Conservation (phyloP, 2,888 invertebrate genomes). For the Monopis laevigella region DNA sequence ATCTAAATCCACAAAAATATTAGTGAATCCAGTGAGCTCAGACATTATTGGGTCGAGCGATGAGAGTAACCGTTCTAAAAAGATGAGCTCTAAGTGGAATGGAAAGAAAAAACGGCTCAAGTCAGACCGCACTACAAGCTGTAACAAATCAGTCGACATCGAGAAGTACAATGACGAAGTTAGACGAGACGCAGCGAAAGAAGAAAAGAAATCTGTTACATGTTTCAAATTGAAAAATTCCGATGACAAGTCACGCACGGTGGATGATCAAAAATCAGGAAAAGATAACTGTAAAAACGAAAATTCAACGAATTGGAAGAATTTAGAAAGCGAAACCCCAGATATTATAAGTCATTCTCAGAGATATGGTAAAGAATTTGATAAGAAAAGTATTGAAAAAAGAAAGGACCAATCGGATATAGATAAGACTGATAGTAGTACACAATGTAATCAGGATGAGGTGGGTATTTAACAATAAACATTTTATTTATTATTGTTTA, state of each 20-base stretch:
- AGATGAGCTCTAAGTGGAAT: slow-evolving; percentile 46
- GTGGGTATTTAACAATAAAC: slow-evolving; percentile 30
- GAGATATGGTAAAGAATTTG: slow-evolving; percentile 29
- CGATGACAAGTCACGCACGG: slow-evolving; percentile 46
- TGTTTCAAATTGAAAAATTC: slow-evolving; percentile 61
- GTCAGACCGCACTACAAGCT: slow-evolving; percentile 29
- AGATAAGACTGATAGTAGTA: slow-evolving; percentile 45
- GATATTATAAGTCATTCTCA: slow-evolving; percentile 52
- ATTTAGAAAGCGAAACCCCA: slow-evolving; percentile 31
- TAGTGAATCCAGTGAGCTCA: slow-evolving; percentile 57
- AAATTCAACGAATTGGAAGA: slow-evolving; percentile 50
- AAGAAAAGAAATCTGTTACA: slow-evolving; percentile 53
- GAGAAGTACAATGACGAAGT: slow-evolving; percentile 34
- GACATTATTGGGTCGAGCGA: slow-evolving; percentile 50
- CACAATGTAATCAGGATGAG: slow-evolving; percentile 38
- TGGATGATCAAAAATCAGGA: slow-evolving; percentile 43
- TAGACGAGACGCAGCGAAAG: slow-evolving; percentile 40
- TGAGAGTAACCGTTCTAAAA: slow-evolving; percentile 49
- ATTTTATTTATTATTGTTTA: background rate
- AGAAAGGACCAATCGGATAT: slow-evolving; percentile 33
- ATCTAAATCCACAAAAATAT: slow-evolving; percentile 58
- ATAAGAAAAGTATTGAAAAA: slow-evolving; percentile 32
- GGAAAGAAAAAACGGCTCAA: slow-evolving; percentile 58
- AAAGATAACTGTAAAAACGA: slow-evolving; percentile 55
- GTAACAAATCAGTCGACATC: slow-evolving; percentile 30